Conservation (phyloP, 2,113 vertebrate genomes). For the Electrona antarctica region DNA sequence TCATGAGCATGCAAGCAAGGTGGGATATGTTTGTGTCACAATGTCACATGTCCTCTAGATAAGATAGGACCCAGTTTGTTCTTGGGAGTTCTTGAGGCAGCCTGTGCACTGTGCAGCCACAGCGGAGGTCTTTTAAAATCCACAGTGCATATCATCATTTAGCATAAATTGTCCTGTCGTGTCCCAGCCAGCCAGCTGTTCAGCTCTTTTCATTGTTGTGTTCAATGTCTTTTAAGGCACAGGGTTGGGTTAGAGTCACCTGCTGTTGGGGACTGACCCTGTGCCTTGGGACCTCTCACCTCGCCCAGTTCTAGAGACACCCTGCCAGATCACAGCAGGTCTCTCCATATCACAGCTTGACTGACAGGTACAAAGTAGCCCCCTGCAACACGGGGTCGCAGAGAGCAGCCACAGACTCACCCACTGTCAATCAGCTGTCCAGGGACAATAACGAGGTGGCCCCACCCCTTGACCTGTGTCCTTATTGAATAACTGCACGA, state of each 20-base stretch:
- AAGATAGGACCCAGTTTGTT: too few species aligned
- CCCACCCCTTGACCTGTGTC: conserved; percentile 49
- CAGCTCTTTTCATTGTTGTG: conserved; percentile 24
- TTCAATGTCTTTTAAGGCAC: conserved; percentile 5
- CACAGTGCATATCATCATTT: neutral
- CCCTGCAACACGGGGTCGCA: conserved; percentile 45
- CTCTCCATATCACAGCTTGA: conserved; percentile 65
- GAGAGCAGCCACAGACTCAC: conserved; percentile 39
- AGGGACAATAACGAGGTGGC: conserved; percentile 59
- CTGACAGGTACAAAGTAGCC: conserved; percentile 76
- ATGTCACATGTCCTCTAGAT: too few species aligned
- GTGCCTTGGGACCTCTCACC: conserved; percentile 61
- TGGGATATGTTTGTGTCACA: too few species aligned
- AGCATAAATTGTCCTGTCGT: neutral
- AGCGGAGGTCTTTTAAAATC: neutral
- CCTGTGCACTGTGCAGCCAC: neutral
- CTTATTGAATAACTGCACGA: conserved; percentile 72
- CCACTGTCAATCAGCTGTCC: conserved; percentile 73
- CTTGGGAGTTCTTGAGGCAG: too few species aligned
- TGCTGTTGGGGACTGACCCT: conserved; percentile 31
- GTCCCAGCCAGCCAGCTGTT: conserved; percentile 37
- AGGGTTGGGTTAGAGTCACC: conserved; percentile 27
- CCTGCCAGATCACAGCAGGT: conserved; percentile 22
- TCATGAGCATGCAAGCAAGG: too few species aligned
- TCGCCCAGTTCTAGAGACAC: conserved; percentile 14